A percentile compares a stretch with the other conserved stretches of the same genome.
Evolutionary conservation across 2,113 vertebrate genomes (phyloP).

Genomic region (Cyrtonyx montezumae): DNA sequence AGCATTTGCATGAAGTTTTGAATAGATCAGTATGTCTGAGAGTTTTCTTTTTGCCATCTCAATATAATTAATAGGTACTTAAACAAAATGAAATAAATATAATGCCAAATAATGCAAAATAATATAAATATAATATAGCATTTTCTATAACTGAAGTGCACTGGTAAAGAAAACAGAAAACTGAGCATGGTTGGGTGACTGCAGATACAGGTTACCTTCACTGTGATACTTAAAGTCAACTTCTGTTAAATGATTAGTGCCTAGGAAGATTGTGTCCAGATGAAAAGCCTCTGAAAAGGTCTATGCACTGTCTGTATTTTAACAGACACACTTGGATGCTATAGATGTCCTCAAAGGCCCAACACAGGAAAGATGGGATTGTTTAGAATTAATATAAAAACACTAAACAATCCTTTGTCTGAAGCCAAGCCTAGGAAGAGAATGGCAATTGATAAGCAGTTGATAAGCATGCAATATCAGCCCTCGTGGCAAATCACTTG

Average conservation of each 20-base stretch:
- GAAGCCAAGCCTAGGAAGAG: conserved; percentile 43
- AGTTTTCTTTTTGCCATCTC: background rate
- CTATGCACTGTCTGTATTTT: background rate
- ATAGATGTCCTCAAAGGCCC: background rate
- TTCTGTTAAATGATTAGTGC: background rate
- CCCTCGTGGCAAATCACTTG: background rate
- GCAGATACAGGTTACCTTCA: background rate
- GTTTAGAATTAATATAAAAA: conserved; percentile 12
- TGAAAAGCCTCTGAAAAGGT: background rate
- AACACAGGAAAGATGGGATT: background rate
- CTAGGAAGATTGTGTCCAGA: background rate
- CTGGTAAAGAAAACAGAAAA: background rate
- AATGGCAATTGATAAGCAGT: conserved; percentile 26
- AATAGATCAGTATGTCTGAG: background rate
- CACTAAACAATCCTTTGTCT: conserved; percentile 25
- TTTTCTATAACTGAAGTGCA: background rate
- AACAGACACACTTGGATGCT: background rate
- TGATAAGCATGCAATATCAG: conserved; percentile 46
- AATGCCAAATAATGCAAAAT: background rate
- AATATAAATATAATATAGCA: background rate
- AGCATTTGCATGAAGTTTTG: background rate
- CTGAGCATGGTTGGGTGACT: background rate
- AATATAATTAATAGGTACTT: background rate
- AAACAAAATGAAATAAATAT: background rate
- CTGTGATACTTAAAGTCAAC: background rate